Evolutionary conservation across 2,888 invertebrate species (phyloP).

Genomic region (Ophion ventricosus): DNA sequence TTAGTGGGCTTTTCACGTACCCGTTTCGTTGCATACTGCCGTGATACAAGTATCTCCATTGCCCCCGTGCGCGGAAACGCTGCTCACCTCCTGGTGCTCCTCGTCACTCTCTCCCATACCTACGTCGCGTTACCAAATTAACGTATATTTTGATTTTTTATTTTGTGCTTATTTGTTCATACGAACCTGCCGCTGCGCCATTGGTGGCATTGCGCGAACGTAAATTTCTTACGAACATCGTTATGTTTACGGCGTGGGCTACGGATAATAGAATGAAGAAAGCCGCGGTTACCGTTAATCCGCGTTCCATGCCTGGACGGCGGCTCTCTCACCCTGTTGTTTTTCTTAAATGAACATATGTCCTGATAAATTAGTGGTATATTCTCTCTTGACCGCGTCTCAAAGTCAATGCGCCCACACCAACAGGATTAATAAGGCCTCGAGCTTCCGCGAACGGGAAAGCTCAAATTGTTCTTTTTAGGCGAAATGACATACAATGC

Average conservation of each 20-base stretch:
- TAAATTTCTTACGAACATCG: slow-evolving; percentile 75
- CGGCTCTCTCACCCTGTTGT: slow-evolving; percentile 93
- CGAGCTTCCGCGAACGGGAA: too few relatives aligned
- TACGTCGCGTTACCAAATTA: neutral
- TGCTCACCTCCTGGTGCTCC: slow-evolving; percentile 65
- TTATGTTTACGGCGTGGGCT: slow-evolving; percentile 86
- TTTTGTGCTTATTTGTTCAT: too few relatives aligned
- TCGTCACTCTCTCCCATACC: slow-evolving; percentile 72
- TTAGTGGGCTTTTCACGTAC: slow-evolving; percentile 80
- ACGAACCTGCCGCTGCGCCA: slow-evolving; percentile 72
- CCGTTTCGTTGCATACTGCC: slow-evolving; percentile 92
- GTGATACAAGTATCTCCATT: slow-evolving; percentile 87
- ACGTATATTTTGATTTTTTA: too few relatives aligned
- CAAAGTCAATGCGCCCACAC: too few relatives aligned
- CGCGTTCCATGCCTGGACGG: slow-evolving; percentile 85
- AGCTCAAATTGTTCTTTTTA: too few relatives aligned
- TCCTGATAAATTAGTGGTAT: neutral
- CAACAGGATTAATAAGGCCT: too few relatives aligned
- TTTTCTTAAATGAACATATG: slow-evolving; percentile 85
- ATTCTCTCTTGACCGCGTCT: too few relatives aligned
- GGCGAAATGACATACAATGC: too few relatives aligned
- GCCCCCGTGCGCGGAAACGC: slow-evolving; percentile 74
- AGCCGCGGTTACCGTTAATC: slow-evolving; percentile 87
- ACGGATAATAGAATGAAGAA: slow-evolving; percentile 87
- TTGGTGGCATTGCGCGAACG: slow-evolving; percentile 69